Percentiles rank a stretch among this genome's conserved stretches.
phyloP scores from a whole-genome alignment of 2,113 vertebrate genomes.

The Ciconia stormi region DNA sequence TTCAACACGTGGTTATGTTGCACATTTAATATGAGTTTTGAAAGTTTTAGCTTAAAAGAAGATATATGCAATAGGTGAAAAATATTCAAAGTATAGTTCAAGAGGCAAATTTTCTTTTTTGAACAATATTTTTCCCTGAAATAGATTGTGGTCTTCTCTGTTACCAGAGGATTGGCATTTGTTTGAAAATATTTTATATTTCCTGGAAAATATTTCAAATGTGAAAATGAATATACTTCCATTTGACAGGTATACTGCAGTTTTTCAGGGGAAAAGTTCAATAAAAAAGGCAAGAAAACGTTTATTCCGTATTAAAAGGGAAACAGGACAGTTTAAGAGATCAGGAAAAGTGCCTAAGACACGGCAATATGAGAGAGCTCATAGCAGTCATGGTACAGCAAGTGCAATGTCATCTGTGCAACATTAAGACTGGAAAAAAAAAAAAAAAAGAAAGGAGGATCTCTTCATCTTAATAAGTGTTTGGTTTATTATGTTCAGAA shows the following conservation, averaged over 20 bases:
- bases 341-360: not conserved
- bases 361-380: not conserved
- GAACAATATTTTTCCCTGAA: not conserved
- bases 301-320: not conserved
- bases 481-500: not conserved
- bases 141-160: not conserved
- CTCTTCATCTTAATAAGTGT: not conserved
- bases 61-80: not conserved
- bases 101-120: not conserved
- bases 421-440: not conserved
- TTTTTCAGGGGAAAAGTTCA: not conserved
- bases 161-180: not conserved
- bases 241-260: not conserved
- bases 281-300: not conserved
- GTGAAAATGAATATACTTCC: not conserved
- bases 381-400: not conserved
- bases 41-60: not conserved
- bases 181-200: not conserved
- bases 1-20: not conserved
- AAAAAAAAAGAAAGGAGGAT: fast-evolving
- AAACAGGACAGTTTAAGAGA: not conserved
- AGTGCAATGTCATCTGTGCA: not conserved
- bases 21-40: not conserved
- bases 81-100: not conserved
- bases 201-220: not conserved